A percentile compares a stretch with the other conserved stretches of the same genome.
phyloP scores from a whole-genome alignment of 2,888 invertebrate genomes.

The Lissonota sp. region DNA sequence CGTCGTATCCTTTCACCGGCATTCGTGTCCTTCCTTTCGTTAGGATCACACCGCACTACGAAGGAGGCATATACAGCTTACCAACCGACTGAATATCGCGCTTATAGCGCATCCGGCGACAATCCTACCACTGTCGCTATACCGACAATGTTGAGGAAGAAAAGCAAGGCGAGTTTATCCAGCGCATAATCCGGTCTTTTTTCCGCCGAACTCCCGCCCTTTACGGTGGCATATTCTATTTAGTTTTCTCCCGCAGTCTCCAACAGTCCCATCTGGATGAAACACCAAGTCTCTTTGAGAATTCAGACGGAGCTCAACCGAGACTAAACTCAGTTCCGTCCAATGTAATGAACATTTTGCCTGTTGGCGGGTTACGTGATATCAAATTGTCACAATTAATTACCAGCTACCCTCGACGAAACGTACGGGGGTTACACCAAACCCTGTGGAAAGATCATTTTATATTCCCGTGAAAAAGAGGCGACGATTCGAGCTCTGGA shows the following conservation, averaged over 20 bases:
- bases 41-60: conserved; percentile 57
- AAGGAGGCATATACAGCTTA: conserved; percentile 61
- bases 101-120: conserved; percentile 69
- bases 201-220: conserved; percentile 2
- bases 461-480: no score
- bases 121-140: conserved; percentile 49
- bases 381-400: no score
- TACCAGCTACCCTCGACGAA: no score
- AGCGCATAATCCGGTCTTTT: conserved; percentile 46
- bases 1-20: not conserved
- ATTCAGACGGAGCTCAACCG: conserved; percentile 49
- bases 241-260: not conserved
- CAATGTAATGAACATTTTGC: no score
- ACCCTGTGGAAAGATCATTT: no score
- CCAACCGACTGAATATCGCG: conserved; percentile 72
- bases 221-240: conserved; percentile 9
- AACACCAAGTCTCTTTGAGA: conserved; percentile 47
- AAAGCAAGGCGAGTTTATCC: conserved; percentile 46
- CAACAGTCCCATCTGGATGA: conserved; percentile 30
- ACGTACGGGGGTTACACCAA: no score
- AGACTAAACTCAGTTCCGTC: not conserved
- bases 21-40: conserved; percentile 64
- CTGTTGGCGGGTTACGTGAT: no score
- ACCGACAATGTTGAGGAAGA: conserved; percentile 7
- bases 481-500: no score